Base-by-base conservation (phyloP, 2,797 vertebrate genomes). In the Hephaestus fuliginosus region DNA sequence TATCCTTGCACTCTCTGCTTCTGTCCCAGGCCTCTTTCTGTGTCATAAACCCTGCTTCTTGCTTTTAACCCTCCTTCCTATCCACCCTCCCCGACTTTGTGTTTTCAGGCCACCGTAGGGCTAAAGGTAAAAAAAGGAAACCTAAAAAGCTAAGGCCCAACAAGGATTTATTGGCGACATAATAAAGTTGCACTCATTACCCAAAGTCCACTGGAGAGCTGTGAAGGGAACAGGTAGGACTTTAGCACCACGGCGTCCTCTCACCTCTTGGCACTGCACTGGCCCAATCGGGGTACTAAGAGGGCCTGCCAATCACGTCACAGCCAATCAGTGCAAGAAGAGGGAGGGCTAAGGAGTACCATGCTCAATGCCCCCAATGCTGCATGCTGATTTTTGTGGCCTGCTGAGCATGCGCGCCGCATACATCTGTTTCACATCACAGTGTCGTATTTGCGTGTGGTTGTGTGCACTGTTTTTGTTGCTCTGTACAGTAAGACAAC, bases 91-190 rank as follows among this genome's bases (percentile, higher is more conserved):
- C 89, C 58, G 36, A 86, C 91, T 91, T 97, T 98, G 95, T 97
- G 95, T 96, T 97, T 97, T 97, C 97, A 98, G 98, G 97, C 96
- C 97, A 95, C 86, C 96, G 92, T 96, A 97, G 96, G 96, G 96
- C 96, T 96, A 97, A 96, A 96, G 97, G 96, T 98, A 98, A 96
- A 97, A 98, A 98, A 96, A 95, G 97, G 97, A 98, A 97, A 97
- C 95, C 96, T 95, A 98, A 97, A 96, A 98, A 95, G 93, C 96
- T 97, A 96, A 97, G 96, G 92, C 94, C 96, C 94, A 94, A 81
- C 94, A 95, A 95, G 95, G 95, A 96, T 89, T 94, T 95, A 94
- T 95, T 95, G 91, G 92, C 92, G 91, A 96, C 96, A 94, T 98
- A 98, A 96, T 92, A 93, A 94, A 93, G 91, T 89, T 84, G 86